Evolutionary conservation across 2,888 invertebrate genomes (phyloP), one percentile per base, ranked within the genome.

Genomic region (Belgica antarctica): DNA sequence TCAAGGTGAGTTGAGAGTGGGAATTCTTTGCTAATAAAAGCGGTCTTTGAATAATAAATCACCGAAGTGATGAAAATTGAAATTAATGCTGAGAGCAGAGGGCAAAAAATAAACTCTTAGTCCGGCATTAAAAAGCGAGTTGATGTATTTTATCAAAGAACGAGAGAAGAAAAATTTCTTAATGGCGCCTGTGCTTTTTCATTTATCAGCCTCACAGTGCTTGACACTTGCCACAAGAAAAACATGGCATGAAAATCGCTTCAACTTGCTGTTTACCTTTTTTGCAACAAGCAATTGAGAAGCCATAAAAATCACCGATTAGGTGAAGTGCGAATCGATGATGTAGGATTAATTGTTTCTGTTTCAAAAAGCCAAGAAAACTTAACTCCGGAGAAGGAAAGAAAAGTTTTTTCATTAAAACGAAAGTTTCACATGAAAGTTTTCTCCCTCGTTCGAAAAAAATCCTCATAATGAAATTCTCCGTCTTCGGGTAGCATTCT

Each of bases 1-100:
- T 96, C 78, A 96, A 96, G 90, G 96, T 92, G 81, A 79, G 81
- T 73, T n/a, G 10, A 41, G 10, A 52, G 52, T 52, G n/a, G n/a
- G n/a, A n/a, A n/a, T n/a, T n/a, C n/a, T 52, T 52, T 41, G 4
- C 41, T 12, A 31, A 5, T 8, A 31, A 31, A 41, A n/a, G n/a
- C 41, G n/a, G 4, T 41, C 41, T 41, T 10, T 2, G 10, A 41
- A 41, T n/a, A n/a, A n/a, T 5, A 41, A 41, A 41, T 41, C 41
- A n/a, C 2, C 52, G 7, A n/a, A 52, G 22, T 52, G 52, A 52
- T n/a, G 52, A 52, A 52, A 52, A n/a, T 22, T 7, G 22, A 52
- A 52, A 52, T 52, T 52, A 52, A 52, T 52, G 52, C 52, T 12
- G 41, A 41, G 31, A 31, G 34, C 34, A 31, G 34, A 12, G 7